These are phyloP conservation scores for Eilema griseolum DNA, from an alignment of 2,888 invertebrate genomes.

Conservation along the genomic window DNA sequence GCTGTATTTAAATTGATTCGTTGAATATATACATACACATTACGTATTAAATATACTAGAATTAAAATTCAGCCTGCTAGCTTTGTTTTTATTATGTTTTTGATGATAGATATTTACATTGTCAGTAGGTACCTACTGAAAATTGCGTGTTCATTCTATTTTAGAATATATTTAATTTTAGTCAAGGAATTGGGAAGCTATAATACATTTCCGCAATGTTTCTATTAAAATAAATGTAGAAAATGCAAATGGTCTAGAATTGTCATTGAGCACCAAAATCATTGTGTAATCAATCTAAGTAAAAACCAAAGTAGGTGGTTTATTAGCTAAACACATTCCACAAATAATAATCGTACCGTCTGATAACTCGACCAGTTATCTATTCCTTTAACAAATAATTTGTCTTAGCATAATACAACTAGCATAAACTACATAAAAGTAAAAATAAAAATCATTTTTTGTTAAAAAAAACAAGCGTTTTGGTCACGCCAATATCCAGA, in stretches of 20 bases:
- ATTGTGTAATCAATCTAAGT: too few species aligned
- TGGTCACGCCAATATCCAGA: constrained; percentile 34
- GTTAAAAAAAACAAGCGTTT: constrained; percentile 9
- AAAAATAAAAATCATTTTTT: neutral
- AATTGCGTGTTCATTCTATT: neutral
- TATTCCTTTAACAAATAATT: neutral
- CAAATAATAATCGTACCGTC: neutral
- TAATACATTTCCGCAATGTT: neutral
- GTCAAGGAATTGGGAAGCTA: neutral
- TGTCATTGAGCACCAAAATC: too few species aligned
- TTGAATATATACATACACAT: neutral
- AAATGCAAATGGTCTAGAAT: neutral
- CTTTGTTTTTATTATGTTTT: neutral
- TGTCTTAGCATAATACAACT: neutral
- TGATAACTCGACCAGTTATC: neutral
- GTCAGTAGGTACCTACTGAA: neutral
- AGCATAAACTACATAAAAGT: neutral
- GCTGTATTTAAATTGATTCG: neutral
- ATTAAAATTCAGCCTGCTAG: neutral
- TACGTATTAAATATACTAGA: neutral
- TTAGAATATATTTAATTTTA: neutral
- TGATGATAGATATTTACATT: too few species aligned
- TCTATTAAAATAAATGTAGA: neutral
- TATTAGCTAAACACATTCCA: neutral
- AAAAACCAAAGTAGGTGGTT: too few species aligned